A percentile compares a stretch with the other conserved stretches of the same genome.
These are phyloP conservation scores for Xylophagus ater DNA, from an alignment of 2,888 invertebrate species.

Conservation along the genomic window DNA sequence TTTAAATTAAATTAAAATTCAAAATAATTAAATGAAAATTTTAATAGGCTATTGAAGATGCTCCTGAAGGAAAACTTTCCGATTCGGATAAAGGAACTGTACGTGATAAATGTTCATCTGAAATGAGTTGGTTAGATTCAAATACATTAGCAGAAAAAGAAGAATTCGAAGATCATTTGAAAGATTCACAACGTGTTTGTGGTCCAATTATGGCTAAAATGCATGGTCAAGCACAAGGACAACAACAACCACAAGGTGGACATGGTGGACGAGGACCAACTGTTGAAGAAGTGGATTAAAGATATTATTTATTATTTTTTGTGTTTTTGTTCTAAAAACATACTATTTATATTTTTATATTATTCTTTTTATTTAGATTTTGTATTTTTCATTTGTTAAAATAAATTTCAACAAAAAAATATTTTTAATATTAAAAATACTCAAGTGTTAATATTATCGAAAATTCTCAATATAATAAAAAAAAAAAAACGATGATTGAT, in stretches of 20 bases:
- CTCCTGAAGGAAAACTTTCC: conserved; percentile 52
- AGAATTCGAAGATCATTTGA: conserved; percentile 66
- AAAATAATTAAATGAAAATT: too few species aligned
- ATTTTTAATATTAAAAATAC: too few species aligned
- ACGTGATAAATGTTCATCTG: conserved; percentile 54
- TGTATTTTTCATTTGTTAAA: too few species aligned
- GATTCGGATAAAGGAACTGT: conserved; percentile 60
- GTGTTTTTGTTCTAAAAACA: too few species aligned
- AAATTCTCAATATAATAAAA: too few species aligned
- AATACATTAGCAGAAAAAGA: conserved; percentile 68
- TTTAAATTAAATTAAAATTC: too few species aligned
- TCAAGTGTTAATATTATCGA: too few species aligned
- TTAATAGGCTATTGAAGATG: conserved; percentile 51
- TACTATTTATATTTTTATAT: too few species aligned
- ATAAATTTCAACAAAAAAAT: too few species aligned
- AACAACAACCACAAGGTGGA: conserved; percentile 31
- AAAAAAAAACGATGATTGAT: too few species aligned
- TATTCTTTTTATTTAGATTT: too few species aligned
- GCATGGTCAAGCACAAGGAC: conserved; percentile 63
- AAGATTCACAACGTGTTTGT: conserved; percentile 62
- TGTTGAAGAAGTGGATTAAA: conserved; percentile 60
- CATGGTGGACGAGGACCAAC: conserved; percentile 45
- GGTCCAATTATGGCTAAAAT: conserved; percentile 73
- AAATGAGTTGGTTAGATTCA: conserved; percentile 68
- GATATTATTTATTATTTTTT: too few species aligned